Percentiles rank a stretch among this genome's conserved stretches.
Conservation (phyloP, 2,113 vertebrate genomes). For the Seriola quinqueradiata region DNA sequence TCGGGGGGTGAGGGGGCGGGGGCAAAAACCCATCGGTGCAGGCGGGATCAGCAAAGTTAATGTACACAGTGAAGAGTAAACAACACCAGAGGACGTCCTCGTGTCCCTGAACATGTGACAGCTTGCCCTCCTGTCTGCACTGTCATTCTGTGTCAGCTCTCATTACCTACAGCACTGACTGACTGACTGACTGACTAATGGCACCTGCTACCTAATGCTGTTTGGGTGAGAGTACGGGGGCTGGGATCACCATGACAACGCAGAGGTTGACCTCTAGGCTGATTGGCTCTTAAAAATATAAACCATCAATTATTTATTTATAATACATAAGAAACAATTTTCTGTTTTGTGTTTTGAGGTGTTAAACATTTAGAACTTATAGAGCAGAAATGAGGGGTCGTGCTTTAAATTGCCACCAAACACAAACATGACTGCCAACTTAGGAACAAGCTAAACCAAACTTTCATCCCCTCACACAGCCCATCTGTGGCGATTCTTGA, state of each 20-base stretch:
- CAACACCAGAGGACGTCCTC: constrained; percentile 72
- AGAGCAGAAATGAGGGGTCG: neutral
- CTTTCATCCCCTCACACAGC: neutral
- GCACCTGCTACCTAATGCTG: constrained; percentile 51
- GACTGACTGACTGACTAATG: constrained; percentile 49
- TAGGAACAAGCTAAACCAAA: constrained; percentile 16
- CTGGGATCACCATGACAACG: constrained; percentile 38
- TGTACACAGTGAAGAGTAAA: constrained; percentile 67
- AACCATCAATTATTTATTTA: constrained; percentile 22
- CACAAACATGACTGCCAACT: neutral
- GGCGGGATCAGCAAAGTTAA: constrained; percentile 45
- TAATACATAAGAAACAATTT: constrained; percentile 5
- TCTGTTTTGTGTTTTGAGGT: neutral
- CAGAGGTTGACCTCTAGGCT: constrained; percentile 31
- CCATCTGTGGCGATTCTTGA: neutral
- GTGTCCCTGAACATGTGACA: constrained; percentile 64
- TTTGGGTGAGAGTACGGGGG: constrained; percentile 13
- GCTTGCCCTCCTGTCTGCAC: constrained; percentile 70
- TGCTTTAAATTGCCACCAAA: neutral
- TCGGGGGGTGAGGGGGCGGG: no score
- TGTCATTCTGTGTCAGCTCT: constrained; percentile 72
- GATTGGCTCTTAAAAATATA: constrained; percentile 21
- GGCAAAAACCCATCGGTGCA: constrained; percentile 17
- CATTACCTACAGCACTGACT: constrained; percentile 68
- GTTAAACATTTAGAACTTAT: constrained; percentile 9